Conservation (phyloP, 2,113 vertebrate genomes). For the Corythaixoides concolor region DNA sequence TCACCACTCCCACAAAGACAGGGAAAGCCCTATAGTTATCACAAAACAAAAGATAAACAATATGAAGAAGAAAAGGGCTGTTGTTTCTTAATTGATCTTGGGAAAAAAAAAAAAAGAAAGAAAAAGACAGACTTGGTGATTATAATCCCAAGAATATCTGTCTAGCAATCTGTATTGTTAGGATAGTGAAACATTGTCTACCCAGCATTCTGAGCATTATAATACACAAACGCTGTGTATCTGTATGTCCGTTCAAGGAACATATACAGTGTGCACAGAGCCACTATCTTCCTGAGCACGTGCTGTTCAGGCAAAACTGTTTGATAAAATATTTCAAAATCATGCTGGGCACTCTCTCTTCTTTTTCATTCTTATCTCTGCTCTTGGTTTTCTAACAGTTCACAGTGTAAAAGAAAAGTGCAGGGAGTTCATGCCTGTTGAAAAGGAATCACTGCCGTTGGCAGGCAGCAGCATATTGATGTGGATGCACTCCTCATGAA, state of each 20-base stretch:
- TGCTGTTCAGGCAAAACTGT: neutral
- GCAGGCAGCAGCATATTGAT: neutral
- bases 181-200: neutral
- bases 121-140: neutral
- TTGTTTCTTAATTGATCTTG: neutral
- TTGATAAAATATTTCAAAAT: neutral
- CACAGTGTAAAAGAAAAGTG: neutral
- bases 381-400: neutral
- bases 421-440: neutral
- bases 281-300: neutral
- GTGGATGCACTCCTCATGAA: neutral
- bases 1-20: neutral
- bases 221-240: rapidly evolving
- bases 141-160: neutral
- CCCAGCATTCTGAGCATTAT: neutral
- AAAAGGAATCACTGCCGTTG: neutral
- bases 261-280: neutral
- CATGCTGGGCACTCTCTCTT: neutral
- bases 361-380: neutral
- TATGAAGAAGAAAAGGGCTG: neutral
- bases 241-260: neutral
- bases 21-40: neutral
- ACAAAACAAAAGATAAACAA: neutral
- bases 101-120: rapidly evolving
- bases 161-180: neutral